Base-by-base conservation (phyloP, 2,888 invertebrate genomes). In the Halictus ligatus region DNA sequence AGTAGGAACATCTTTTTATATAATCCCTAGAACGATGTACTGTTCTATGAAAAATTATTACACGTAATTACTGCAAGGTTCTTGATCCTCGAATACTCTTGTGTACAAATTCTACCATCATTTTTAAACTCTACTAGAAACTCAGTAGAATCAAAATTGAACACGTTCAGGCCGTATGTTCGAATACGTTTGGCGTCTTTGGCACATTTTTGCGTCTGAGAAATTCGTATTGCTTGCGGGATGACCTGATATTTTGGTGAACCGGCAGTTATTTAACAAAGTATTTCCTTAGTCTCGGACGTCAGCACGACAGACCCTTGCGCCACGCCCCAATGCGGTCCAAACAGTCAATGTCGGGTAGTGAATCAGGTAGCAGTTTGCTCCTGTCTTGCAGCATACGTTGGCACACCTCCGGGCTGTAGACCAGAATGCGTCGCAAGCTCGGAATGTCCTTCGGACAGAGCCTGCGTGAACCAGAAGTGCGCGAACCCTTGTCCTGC, bases 281-380 rank as follows among this genome's bases (percentile, higher is more conserved):
- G 64, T 72, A 46, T 72, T 64, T 3, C 69, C 12, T 3, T 48
- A 89, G 89, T 80, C 71, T 58, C 78, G 8, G 85, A 87, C 3
- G 46, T 81, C 29, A 72, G 76, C 5, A 54, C 71, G 29, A 84
- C 40, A 0, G 86, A 92, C 60, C 84, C 89, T 29, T 92, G 92
- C 75, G 88, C 84, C 6, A 87, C 83, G 25, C 98, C 97, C n/a
- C 94, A 96, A 78, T 97, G 95, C 88, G 96, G 96, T 15, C 96
- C 97, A 7, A 97, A 98, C 94, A 97, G 98, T 46, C 95, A 97
- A 21, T 98, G 98, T 92, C 96, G 96, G 74, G 94, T 95, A 72
- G 95, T 96, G 87, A 96, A 95, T 85, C 95, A 96, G 64, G 96
- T 96, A 93, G 97, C 98, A 12, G 94, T 95, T 12, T 96, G 96